These are phyloP conservation scores for Brachyrhaphis roseni DNA, from an alignment of 2,797 vertebrate genomes.

Conservation along the genomic window DNA sequence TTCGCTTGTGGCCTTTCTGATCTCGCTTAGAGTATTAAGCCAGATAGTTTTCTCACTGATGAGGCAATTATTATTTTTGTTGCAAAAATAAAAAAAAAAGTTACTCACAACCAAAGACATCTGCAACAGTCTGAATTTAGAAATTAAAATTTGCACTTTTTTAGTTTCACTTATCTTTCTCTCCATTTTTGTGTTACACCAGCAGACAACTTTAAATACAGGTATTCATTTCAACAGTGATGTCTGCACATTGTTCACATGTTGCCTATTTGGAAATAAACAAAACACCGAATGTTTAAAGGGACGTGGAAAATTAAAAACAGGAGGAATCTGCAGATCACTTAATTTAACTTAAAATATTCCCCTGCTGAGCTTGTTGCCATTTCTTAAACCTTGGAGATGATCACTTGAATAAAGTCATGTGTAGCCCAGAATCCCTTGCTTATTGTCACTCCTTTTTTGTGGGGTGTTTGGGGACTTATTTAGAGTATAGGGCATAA, in stretches of 20 bases:
- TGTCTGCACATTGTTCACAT: slow-evolving; percentile 66
- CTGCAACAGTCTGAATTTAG: slow-evolving; percentile 34
- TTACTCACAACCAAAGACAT: slow-evolving; percentile 64
- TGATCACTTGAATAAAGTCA: slow-evolving; percentile 12
- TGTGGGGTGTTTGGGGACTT: background rate
- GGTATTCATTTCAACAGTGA: slow-evolving; percentile 41
- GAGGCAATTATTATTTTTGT: slow-evolving; percentile 5
- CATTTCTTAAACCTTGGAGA: background rate
- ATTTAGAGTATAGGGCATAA: background rate
- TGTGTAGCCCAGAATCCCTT: background rate
- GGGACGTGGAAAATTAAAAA: slow-evolving; percentile 51
- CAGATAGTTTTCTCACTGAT: slow-evolving; percentile 47
- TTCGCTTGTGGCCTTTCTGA: slow-evolving; percentile 72
- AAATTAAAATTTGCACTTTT: slow-evolving; percentile 8
- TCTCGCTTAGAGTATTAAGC: slow-evolving; percentile 33
- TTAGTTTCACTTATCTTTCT: slow-evolving; percentile 19
- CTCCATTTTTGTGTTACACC: slow-evolving; percentile 20
- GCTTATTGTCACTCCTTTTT: background rate
- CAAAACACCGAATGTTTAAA: slow-evolving; percentile 17
- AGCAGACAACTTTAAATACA: slow-evolving; percentile 16
- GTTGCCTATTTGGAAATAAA: slow-evolving; percentile 75
- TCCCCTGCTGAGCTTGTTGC: slow-evolving; percentile 16
- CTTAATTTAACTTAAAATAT: slow-evolving; percentile 21
- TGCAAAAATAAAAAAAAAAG: slow-evolving; percentile 2
- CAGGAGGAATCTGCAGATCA: slow-evolving; percentile 18